Percentiles rank a stretch among this genome's conserved stretches.
These are phyloP conservation scores for Oreochromis niloticus DNA, from an alignment of 2,113 vertebrate genomes.

Conservation along the genomic window DNA sequence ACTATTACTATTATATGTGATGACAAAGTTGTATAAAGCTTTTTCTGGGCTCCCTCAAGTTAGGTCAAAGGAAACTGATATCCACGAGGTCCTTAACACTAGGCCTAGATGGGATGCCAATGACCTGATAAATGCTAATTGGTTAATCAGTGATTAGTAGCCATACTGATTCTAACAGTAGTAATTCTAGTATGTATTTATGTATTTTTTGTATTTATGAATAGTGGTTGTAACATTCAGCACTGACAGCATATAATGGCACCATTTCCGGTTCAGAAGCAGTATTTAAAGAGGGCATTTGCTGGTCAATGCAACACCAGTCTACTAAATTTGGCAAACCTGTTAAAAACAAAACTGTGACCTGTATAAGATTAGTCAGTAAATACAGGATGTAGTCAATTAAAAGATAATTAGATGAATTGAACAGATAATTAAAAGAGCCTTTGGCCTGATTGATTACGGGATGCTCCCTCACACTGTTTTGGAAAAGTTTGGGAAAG, in stretches of 20 bases:
- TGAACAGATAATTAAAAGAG: neutral
- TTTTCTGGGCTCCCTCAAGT: neutral
- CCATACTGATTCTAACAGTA: neutral
- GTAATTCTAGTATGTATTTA: neutral
- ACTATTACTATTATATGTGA: neutral
- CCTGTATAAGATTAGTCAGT: neutral
- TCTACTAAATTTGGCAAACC: neutral
- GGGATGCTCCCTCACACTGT: neutral
- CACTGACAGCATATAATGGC: neutral
- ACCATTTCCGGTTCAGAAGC: neutral
- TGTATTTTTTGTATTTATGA: neutral
- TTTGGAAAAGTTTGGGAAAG: neutral
- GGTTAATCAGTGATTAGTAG: neutral
- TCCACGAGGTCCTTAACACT: neutral
- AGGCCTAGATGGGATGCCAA: no score
- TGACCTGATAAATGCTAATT: no score
- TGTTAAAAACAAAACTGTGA: neutral
- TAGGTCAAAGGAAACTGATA: neutral
- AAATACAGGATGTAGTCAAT: neutral
- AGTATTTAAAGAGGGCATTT: neutral
- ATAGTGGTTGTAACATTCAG: neutral
- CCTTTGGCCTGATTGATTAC: neutral
- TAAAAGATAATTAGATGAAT: neutral
- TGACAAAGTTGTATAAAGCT: neutral
- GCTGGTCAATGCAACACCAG: neutral